Percentiles rank a stretch among this genome's conserved stretches.
phyloP scores from a whole-genome alignment of 2,797 vertebrate species.

The Alcedo atthis region DNA sequence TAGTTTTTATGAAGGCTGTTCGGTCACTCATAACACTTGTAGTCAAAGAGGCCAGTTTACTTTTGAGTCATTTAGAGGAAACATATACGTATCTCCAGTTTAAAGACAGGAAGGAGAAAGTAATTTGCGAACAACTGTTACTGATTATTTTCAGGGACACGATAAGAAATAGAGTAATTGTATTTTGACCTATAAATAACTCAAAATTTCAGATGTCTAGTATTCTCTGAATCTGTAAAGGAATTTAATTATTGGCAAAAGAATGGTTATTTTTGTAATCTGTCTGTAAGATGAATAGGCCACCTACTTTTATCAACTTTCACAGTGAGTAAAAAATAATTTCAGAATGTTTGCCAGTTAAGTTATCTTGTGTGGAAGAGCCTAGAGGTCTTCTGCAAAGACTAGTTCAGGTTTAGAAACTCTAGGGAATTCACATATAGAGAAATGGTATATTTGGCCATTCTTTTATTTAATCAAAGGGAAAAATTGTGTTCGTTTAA shows the following conservation, averaged over 20 bases:
- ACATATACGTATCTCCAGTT: conserved; percentile 6
- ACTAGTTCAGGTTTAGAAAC: background rate
- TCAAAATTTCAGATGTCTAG: conserved; percentile 3
- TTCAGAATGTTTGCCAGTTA: background rate
- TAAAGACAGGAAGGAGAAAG: conserved; percentile 14
- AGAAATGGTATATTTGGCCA: conserved; percentile 3
- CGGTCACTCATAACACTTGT: background rate
- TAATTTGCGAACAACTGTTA: conserved; percentile 25
- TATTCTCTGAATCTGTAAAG: background rate
- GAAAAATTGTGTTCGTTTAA: conserved; percentile 36
- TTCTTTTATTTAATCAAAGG: conserved; percentile 62
- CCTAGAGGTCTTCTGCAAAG: background rate
- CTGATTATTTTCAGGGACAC: background rate
- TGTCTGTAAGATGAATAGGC: background rate
- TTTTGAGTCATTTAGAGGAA: conserved; percentile 33
- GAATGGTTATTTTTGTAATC: background rate
- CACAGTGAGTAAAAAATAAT: background rate
- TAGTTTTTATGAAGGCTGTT: background rate
- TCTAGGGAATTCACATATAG: background rate
- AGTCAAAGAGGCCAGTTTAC: conserved; percentile 1
- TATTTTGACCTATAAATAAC: conserved; percentile 26
- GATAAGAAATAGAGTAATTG: conserved; percentile 31
- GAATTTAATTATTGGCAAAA: background rate
- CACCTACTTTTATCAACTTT: conserved; percentile 15
- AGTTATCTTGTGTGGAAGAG: background rate